phyloP scores from a whole-genome alignment of 2,888 invertebrate genomes.

The Homarus gammarus region DNA sequence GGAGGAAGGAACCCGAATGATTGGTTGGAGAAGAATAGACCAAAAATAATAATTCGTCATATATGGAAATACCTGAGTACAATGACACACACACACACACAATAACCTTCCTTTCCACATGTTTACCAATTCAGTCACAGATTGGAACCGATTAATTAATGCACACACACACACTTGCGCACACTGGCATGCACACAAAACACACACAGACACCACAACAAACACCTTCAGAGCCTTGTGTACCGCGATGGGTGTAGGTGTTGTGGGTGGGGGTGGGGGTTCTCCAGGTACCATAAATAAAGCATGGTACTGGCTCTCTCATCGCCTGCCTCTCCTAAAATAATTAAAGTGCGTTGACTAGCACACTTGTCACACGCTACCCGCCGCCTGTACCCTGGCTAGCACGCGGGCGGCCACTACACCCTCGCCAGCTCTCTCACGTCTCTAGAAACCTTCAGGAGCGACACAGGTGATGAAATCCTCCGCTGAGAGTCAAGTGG shows the following conservation, averaged over 20 bases:
- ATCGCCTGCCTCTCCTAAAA: constrained; percentile 28
- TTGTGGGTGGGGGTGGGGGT: neutral
- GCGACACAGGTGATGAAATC: no score
- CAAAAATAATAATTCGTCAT: constrained; percentile 3
- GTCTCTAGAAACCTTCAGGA: no score
- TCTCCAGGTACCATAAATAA: constrained; percentile 45
- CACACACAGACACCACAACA: neutral
- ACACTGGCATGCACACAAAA: constrained; percentile 11
- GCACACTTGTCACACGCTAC: constrained; percentile 19
- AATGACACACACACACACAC: constrained; percentile 35
- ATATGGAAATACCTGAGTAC: constrained; percentile 5
- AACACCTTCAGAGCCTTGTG: no score
- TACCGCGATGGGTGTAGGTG: neutral
- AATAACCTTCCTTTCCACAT: no score
- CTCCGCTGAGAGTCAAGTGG: no score
- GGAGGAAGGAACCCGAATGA: neutral
- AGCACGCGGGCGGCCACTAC: neutral
- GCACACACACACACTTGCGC: constrained; percentile 28
- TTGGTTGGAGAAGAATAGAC: neutral
- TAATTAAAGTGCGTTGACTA: neutral
- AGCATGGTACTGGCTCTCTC: constrained; percentile 23
- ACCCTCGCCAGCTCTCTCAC: no score
- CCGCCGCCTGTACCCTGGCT: neutral
- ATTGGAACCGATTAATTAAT: neutral
- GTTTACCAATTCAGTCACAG: constrained; percentile 17